phyloP scores from a whole-genome alignment of 2,888 invertebrate genomes.

The Drosophila meridiana region DNA sequence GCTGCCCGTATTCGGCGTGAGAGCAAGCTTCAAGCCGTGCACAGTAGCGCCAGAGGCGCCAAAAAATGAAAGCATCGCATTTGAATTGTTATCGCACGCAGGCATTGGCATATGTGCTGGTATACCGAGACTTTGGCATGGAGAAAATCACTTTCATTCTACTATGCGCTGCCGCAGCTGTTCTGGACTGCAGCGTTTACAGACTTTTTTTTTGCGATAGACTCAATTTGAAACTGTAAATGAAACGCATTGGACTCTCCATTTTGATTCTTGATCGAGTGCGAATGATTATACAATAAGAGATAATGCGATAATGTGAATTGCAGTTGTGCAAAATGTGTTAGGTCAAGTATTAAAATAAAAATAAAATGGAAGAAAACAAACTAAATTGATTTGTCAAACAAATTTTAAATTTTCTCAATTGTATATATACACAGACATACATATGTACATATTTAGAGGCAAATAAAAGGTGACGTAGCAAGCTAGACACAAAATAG shows the following conservation, averaged over 20 bases:
- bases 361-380: not conserved
- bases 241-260: not conserved
- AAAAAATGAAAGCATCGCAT: constrained; percentile 33
- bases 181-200: constrained; percentile 6
- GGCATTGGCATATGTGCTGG: constrained; percentile 3
- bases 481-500: constrained; percentile 6
- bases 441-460: not conserved
- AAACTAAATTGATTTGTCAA: constrained; percentile 19
- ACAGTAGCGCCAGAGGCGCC: constrained; percentile 50
- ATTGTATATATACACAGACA: not conserved
- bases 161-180: constrained; percentile 33
- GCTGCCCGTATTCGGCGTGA: constrained; percentile 26
- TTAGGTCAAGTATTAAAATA: constrained; percentile 2
- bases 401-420: constrained; percentile 4
- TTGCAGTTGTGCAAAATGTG: not conserved
- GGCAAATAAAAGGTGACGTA: constrained; percentile 7
- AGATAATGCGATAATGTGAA: not conserved
- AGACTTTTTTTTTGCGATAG: not conserved
- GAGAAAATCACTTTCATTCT: constrained; percentile 31
- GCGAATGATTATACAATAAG: not conserved
- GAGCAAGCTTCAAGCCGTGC: constrained; percentile 25
- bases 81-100: constrained; percentile 27
- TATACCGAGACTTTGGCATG: constrained; percentile 12
- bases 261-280: constrained; percentile 1
- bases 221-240: constrained; percentile 9